Conservation (phyloP, 2,888 invertebrate genomes). For the Iphiclides podalirius region DNA sequence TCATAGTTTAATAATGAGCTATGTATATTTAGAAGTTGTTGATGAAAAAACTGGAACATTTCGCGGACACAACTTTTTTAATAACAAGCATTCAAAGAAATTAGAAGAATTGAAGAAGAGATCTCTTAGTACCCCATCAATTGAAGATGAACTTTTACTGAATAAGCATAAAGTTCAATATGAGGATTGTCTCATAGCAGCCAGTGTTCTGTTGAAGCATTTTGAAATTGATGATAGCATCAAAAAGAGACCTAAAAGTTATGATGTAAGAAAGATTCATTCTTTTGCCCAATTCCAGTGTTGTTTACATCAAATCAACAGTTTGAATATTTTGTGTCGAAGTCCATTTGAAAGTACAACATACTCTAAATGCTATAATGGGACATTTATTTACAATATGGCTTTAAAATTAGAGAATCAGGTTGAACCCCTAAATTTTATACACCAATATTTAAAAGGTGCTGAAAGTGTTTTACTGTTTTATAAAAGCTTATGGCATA, state of each 20-base stretch:
- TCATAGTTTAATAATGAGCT: conserved; percentile 79
- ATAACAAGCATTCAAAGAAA: conserved; percentile 62
- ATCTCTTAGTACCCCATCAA: conserved; percentile 20
- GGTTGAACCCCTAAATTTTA: conserved; percentile 71
- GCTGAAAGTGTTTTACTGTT: conserved; percentile 53
- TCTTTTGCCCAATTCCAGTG: conserved; percentile 84
- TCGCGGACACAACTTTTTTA: conserved; percentile 69
- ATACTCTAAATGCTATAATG: conserved; percentile 84
- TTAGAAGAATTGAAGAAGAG: conserved; percentile 50
- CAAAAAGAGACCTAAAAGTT: conserved; percentile 73
- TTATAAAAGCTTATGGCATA: conserved; percentile 50
- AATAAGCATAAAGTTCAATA: conserved; percentile 74
- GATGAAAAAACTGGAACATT: conserved; percentile 79
- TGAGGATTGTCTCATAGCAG: conserved; percentile 80
- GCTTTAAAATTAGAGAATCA: conserved; percentile 82
- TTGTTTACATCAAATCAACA: conserved; percentile 78
- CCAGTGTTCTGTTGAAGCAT: conserved; percentile 78
- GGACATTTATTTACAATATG: conserved; percentile 88
- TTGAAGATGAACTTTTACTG: conserved; percentile 49
- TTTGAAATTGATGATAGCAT: conserved; percentile 81
- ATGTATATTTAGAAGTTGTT: conserved; percentile 78
- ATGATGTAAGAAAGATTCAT: conserved; percentile 80
- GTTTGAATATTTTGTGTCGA: conserved; percentile 83
- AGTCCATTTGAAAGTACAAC: conserved; percentile 78
- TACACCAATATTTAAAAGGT: conserved; percentile 71